A percentile compares a stretch with the other conserved stretches of the same genome.
These are phyloP conservation scores for Rattus rattus DNA, from an alignment of 2,113 vertebrate species.

Conservation along the genomic window DNA sequence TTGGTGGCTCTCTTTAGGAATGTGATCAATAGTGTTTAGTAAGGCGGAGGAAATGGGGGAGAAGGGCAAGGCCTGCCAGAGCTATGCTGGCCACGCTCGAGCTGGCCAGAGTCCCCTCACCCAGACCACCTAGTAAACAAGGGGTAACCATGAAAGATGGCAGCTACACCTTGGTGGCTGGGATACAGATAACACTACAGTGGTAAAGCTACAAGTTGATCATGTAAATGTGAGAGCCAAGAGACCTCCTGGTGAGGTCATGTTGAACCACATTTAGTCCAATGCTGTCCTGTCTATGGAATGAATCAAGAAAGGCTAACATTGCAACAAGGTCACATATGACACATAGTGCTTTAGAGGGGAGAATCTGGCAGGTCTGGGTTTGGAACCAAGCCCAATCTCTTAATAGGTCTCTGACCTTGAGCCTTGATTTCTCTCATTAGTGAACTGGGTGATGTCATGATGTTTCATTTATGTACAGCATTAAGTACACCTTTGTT, in stretches of 20 bases:
- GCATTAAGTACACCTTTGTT: slow-evolving; percentile 15
- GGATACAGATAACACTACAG: neutral
- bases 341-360: neutral
- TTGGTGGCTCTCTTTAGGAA: too few species aligned
- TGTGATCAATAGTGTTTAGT: too few species aligned
- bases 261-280: neutral
- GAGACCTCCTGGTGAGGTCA: neutral
- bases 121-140: neutral
- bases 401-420: neutral
- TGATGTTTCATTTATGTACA: neutral
- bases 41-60: neutral
- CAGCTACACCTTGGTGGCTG: neutral
- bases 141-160: neutral
- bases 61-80: neutral
- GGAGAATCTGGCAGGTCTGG: neutral
- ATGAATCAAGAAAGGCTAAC: neutral
- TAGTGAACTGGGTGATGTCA: neutral
- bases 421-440: neutral
- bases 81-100: neutral
- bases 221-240: neutral
- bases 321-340: neutral
- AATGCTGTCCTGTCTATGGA: neutral
- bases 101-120: neutral
- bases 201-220: neutral
- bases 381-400: neutral